Percentiles rank a stretch among this genome's conserved stretches.
Evolutionary conservation across 2,888 invertebrate genomes (phyloP).

Genomic region (Cacoxenus indagator): DNA sequence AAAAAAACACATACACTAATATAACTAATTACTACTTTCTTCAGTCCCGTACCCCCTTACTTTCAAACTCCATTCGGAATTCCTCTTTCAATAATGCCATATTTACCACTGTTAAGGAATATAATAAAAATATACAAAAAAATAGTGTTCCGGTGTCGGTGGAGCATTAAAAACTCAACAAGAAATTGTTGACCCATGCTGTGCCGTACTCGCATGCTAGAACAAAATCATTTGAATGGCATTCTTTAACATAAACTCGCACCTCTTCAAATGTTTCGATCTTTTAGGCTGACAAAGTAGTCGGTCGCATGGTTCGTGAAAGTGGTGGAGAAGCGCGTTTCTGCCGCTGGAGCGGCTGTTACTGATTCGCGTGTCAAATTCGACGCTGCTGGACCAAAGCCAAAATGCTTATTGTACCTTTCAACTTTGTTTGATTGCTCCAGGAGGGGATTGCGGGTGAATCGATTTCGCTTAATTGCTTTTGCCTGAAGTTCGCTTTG

Average conservation of each 20-base stretch:
- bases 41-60: not conserved
- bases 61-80: not conserved
- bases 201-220: not conserved
- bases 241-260: not conserved
- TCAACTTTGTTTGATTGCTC: not conserved
- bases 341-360: not conserved
- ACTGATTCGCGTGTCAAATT: conserved; percentile 22
- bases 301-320: not conserved
- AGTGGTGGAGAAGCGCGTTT: not conserved
- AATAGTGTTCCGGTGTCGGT: not conserved
- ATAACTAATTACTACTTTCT: not conserved
- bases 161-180: not conserved
- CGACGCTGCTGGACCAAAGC: conserved; percentile 10
- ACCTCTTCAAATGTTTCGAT: not conserved
- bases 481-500: conserved; percentile 52
- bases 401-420: not conserved
- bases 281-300: conserved; percentile 17
- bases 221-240: conserved; percentile 13
- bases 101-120: not conserved
- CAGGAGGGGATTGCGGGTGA: conserved; percentile 51
- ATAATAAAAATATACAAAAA: not conserved
- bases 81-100: conserved; percentile 13
- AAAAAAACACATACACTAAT: no score
- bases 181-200: conserved; percentile 20
- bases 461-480: conserved; percentile 64